These are phyloP conservation scores for Phodopus roborovskii DNA, from an alignment of 2,113 vertebrate genomes.

Conservation along the genomic window DNA sequence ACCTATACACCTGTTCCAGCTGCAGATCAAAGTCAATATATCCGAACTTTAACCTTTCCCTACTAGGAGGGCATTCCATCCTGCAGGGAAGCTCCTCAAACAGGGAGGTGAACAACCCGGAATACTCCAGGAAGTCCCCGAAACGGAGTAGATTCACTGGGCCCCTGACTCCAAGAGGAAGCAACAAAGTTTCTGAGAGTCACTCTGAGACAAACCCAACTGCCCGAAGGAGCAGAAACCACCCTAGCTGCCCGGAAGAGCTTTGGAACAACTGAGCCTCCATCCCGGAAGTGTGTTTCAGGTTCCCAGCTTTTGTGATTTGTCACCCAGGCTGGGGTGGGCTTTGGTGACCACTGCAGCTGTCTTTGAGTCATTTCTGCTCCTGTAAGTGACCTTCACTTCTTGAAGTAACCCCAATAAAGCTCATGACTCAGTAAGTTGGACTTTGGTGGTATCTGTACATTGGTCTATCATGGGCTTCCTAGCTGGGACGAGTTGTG, in stretches of 20 bases:
- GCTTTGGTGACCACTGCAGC: background rate
- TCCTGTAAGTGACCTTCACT: background rate
- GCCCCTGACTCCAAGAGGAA: background rate
- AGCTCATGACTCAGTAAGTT: background rate
- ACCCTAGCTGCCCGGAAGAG: background rate
- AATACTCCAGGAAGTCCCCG: background rate
- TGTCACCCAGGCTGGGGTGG: background rate
- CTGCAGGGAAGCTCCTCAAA: background rate
- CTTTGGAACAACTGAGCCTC: background rate
- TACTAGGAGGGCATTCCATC: background rate
- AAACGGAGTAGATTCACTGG: background rate
- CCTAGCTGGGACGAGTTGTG: background rate
- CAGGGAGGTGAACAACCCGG: background rate
- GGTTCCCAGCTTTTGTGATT: background rate
- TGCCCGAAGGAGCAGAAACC: background rate
- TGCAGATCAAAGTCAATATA: background rate
- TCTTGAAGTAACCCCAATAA: background rate
- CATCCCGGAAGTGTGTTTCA: background rate
- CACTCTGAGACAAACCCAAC: background rate
- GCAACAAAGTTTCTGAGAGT: background rate
- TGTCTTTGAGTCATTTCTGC: background rate
- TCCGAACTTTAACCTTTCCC: background rate
- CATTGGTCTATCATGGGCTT: background rate
- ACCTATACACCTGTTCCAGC: background rate
- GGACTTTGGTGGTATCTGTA: background rate